Evolutionary conservation across 2,113 vertebrate species (phyloP).

Genomic region (Amia ocellicauda): DNA sequence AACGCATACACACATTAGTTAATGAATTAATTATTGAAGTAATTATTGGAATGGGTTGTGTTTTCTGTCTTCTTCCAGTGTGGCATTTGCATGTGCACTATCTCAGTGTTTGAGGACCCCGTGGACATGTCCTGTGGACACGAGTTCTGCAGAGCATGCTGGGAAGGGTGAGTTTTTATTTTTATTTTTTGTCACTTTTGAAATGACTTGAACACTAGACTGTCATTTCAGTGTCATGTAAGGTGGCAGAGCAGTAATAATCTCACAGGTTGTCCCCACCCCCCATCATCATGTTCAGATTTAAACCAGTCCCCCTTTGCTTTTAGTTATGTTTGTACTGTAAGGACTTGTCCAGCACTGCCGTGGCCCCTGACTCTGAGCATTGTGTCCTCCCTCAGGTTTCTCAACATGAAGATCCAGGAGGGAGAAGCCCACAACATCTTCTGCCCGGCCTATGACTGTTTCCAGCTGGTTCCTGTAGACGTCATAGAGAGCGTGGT

Average conservation of each 20-base stretch:
- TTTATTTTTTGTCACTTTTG: not conserved
- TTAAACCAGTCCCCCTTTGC: too few relatives aligned
- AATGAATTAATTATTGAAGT: too few relatives aligned
- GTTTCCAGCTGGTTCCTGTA: conserved; percentile 96
- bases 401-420: conserved; percentile 98
- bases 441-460: conserved; percentile 95
- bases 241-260: too few relatives aligned
- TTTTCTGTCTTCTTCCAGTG: conserved; percentile 65
- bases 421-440: conserved; percentile 98
- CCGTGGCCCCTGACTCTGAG: too few relatives aligned
- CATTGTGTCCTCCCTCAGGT: conserved; percentile 63
- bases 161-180: conserved; percentile 84
- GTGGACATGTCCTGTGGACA: conserved; percentile 96
- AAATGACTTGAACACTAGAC: too few relatives aligned
- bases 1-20: too few relatives aligned
- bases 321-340: too few relatives aligned
- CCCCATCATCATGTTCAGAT: too few relatives aligned
- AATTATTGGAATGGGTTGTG: too few relatives aligned
- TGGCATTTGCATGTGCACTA: conserved; percentile 94
- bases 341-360: too few relatives aligned
- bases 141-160: conserved; percentile 94
- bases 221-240: too few relatives aligned
- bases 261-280: too few relatives aligned
- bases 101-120: conserved; percentile 92
- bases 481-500: conserved; percentile 98